phyloP scores from a whole-genome alignment of 2,888 invertebrate species.

The Amphipoea oculea region DNA sequence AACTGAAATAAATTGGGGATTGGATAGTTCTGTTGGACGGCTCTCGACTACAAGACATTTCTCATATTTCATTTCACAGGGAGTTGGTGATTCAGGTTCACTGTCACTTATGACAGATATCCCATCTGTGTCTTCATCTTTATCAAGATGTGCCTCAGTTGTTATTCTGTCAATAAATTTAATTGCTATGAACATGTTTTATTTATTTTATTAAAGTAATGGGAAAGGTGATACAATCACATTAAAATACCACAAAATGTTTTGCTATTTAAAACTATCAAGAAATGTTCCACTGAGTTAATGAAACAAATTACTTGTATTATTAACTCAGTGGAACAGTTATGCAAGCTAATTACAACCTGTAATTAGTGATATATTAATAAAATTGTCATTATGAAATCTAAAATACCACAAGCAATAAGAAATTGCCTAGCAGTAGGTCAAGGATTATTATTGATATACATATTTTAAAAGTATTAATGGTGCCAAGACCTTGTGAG shows the following conservation, averaged over 20 bases:
- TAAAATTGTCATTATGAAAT: not conserved
- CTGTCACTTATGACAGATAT: constrained; percentile 89
- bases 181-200: not conserved
- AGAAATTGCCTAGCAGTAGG: constrained; percentile 27
- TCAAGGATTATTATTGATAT: constrained; percentile 36
- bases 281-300: not conserved
- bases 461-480: not conserved
- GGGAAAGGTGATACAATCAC: constrained; percentile 4
- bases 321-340: too few relatives aligned
- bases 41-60: constrained; percentile 70
- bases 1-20: constrained; percentile 71
- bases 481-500: not conserved
- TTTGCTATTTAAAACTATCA: not conserved
- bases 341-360: constrained; percentile 3
- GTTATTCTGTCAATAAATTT: constrained; percentile 70
- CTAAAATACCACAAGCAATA: constrained; percentile 19
- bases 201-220: not conserved
- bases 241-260: not conserved
- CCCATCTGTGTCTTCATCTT: constrained; percentile 89
- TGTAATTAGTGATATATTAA: not conserved
- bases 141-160: constrained; percentile 75
- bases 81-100: constrained; percentile 80
- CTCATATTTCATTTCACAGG: constrained; percentile 75
- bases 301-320: not conserved
- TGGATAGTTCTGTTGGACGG: constrained; percentile 70